phyloP scores from a whole-genome alignment of 2,888 invertebrate genomes.

The Thecophora atra region DNA sequence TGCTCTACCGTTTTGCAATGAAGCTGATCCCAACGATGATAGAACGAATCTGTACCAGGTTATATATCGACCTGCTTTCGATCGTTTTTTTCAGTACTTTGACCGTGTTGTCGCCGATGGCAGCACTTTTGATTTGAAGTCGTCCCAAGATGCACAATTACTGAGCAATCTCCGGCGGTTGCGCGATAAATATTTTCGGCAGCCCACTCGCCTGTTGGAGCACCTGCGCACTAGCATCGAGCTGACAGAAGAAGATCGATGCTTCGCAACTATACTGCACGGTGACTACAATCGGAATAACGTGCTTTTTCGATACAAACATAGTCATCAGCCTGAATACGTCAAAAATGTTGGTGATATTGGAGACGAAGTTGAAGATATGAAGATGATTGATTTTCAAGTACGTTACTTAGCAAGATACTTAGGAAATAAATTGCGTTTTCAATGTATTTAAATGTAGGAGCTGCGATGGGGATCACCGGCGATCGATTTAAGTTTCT shows the following conservation, averaged over 20 bases:
- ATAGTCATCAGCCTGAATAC: slow-evolving; percentile 12
- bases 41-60: slow-evolving; percentile 53
- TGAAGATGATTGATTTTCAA: slow-evolving; percentile 64
- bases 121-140: slow-evolving; percentile 39
- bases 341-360: slow-evolving; percentile 1
- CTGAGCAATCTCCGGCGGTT: slow-evolving; percentile 48
- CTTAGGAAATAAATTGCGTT: neutral
- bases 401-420: slow-evolving; percentile 37
- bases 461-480: slow-evolving; percentile 60
- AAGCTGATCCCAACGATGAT: slow-evolving; percentile 40
- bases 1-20: slow-evolving; percentile 54
- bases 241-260: slow-evolving; percentile 48
- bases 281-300: slow-evolving; percentile 66
- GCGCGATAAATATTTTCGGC: slow-evolving; percentile 52
- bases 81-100: slow-evolving; percentile 59
- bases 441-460: slow-evolving; percentile 41
- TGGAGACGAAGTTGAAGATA: slow-evolving; percentile 49
- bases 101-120: slow-evolving; percentile 49
- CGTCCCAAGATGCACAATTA: slow-evolving; percentile 45
- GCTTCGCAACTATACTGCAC: slow-evolving; percentile 59
- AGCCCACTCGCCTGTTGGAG: slow-evolving; percentile 57
- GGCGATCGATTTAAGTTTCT: slow-evolving; percentile 61
- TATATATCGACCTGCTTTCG: slow-evolving; percentile 57
- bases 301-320: slow-evolving; percentile 59
- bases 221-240: slow-evolving; percentile 49